Evolutionary conservation across 2,888 invertebrate species (phyloP), one percentile per base, ranked within the genome.

Genomic region (Tinea pellionella): DNA sequence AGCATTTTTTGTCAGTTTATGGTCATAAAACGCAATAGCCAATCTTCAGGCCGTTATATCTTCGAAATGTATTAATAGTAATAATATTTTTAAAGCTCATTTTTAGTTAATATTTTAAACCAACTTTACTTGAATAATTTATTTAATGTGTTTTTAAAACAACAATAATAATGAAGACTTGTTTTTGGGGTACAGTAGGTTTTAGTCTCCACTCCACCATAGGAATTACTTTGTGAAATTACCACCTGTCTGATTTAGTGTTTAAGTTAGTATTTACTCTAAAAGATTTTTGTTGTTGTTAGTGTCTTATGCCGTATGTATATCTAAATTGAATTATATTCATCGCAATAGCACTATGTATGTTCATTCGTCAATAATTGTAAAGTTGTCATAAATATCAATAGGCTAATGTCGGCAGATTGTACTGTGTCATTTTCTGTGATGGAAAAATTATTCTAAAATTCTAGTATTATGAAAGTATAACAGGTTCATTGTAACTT

Each of bases 391-490:
- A 18, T 53, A 18, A 53, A 53, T 83, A 85, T 83, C 83, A 81
- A 84, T 86, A 86, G 81, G 81, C 74, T 84, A 78, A 59, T 47
- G 24, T 24, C 19, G 42, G 64, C 68, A 75, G 70, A 74, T 73
- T 78, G 80, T 80, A 83, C 81, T 83, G 80, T 80, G 80, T 75
- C 82, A 80, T 79, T 61, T 79, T 83, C 84, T 86, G 85, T 85
- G 86, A 86, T 86, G 84, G 74, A 80, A 82, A 81, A 79, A 73
- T 65, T 72, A 84, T 85, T 85, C 81, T 85, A 85, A 84, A 85
- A 76, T 77, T 75, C 69, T 85, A 84, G 84, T 87, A 85, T 85
- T 86, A 85, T 57, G 72, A 70, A 60, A 61, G 37, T 61, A 60
- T 61, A 62, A 61, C 62, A 61, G 71, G 72, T 72, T 68, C 68